Evolutionary conservation across 2,888 invertebrate species (phyloP).

Genomic region (Andrena dorsata): DNA sequence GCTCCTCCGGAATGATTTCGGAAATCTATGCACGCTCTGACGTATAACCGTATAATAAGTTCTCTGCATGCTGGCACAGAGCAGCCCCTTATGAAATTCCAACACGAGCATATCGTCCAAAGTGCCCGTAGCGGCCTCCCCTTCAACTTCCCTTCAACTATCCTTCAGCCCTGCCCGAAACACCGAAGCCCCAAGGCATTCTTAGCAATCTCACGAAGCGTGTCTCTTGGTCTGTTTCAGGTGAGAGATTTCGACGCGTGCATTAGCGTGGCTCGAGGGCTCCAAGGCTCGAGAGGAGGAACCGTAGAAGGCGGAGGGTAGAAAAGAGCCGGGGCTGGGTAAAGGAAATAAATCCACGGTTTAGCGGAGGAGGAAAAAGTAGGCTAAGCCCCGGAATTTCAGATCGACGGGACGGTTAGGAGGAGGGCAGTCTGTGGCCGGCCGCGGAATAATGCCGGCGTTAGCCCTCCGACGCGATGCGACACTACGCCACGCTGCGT

Average conservation of each 20-base stretch:
- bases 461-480: conserved; percentile 38
- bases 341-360: conserved; percentile 59
- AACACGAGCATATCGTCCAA: background rate
- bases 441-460: conserved; percentile 56
- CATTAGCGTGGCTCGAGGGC: conserved; percentile 17
- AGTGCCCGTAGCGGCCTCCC: background rate
- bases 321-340: conserved; percentile 1
- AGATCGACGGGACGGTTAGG: conserved; percentile 43
- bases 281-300: background rate
- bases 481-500: background rate
- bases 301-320: background rate
- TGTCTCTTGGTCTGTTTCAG: conserved; percentile 70
- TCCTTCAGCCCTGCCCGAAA: background rate
- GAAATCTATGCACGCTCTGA: background rate
- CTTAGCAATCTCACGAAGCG: conserved; percentile 23
- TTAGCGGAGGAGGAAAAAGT: conserved; percentile 47
- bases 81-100: background rate
- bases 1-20: background rate
- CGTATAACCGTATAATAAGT: background rate
- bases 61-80: background rate
- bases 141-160: background rate
- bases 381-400: conserved; percentile 63
- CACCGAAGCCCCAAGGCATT: background rate
- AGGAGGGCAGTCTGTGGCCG: conserved; percentile 54
- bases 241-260: conserved; percentile 64